Evolutionary conservation across 2,888 invertebrate genomes (phyloP), one percentile per base, ranked within the genome.

Genomic region (Timema cristinae): DNA sequence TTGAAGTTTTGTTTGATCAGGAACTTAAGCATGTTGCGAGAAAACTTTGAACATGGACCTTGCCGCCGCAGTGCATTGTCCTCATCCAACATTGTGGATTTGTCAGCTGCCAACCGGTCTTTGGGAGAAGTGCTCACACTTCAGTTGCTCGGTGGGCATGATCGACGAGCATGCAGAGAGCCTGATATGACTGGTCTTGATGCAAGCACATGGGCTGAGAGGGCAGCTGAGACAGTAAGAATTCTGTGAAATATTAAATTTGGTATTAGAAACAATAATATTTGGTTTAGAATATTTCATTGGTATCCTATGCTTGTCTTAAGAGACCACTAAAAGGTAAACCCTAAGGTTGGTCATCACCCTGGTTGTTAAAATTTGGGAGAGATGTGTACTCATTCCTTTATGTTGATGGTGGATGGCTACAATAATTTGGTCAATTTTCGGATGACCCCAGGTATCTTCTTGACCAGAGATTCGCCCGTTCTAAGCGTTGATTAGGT

Each of bases 81-180:
- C 0, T 66, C 80, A 9, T 78, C 77, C n/a, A 79, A 80, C 80
- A 85, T 90, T 72, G 79, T 90, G 54, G 91, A 91, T 77, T 81
- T 92, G 77, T 82, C 88, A 5, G 84, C 86, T 59, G 85, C 86
- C 0, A 90, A 88, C 80, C 82, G 86, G 77, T 87, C 88, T 76
- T 80, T 92, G 56, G 86, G 89, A 0, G 88, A 90, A 78, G 86
- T 87, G 76, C 81, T 92, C 6, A 80, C 82, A 80, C 80, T 82
- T 76, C 80, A 84, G 76, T 79, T 85, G 72, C 79, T 85, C 56
- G 83, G 84, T 75, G 79, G 80, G 50, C 66, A 16, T 51, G 59
- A 47, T 50, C 47, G 32, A 8, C 67, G 54, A 6, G 61, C 47
- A 13, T 66, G 68, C 63, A 48, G 32, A 7, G 72, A 72, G 13